Conservation (phyloP, 2,797 vertebrate genomes). For the Halcyon chelicuti region DNA sequence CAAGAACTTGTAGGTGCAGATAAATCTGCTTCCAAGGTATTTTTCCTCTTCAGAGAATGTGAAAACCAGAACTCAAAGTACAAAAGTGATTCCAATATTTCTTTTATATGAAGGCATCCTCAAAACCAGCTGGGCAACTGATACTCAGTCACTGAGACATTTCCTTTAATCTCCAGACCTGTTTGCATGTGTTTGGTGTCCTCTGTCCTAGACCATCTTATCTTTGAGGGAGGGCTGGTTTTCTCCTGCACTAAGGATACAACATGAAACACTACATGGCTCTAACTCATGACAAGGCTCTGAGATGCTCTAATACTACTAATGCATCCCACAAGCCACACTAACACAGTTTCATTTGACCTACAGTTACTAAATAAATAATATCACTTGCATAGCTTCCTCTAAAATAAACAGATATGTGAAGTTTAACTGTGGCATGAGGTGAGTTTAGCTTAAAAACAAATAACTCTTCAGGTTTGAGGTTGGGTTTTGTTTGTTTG, state of each 20-base stretch:
- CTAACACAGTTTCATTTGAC: neutral
- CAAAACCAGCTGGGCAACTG: neutral
- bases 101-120: neutral
- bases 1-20: neutral
- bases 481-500: neutral
- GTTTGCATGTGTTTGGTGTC: neutral
- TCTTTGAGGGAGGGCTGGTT: neutral
- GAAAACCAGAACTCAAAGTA: conserved; percentile 4
- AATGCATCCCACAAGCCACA: neutral
- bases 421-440: neutral
- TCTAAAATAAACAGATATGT: neutral
- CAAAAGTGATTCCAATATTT: neutral
- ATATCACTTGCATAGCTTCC: neutral
- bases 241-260: neutral
- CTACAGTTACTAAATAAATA: neutral
- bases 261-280: neutral
- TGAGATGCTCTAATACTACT: neutral
- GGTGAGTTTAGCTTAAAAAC: neutral
- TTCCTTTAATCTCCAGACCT: neutral
- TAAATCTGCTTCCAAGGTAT: neutral
- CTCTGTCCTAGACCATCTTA: neutral
- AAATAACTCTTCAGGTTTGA: neutral
- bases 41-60: neutral
- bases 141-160: neutral
- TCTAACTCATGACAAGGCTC: neutral